Evolutionary conservation across 2,797 vertebrate species (phyloP).

Genomic region (Geotrypetes seraphini): DNA sequence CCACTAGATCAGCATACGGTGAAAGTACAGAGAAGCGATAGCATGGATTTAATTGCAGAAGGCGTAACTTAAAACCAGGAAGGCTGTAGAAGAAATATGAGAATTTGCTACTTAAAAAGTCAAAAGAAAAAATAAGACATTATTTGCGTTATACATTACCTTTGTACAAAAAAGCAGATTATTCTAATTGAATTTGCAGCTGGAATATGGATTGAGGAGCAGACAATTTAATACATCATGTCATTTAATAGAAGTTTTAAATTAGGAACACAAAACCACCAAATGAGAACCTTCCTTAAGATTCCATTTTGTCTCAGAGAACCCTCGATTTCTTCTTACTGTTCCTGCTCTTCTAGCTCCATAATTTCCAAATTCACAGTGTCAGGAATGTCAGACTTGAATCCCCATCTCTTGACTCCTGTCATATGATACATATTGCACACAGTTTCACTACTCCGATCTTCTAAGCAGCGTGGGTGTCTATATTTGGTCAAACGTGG

Average conservation of each 20-base stretch:
- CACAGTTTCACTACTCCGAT: background rate
- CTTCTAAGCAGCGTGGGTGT: no score
- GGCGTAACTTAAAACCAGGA: no score
- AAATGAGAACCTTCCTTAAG: slow-evolving; percentile 12
- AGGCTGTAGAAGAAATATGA: no score
- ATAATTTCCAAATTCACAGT: no score
- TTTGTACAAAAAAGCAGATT: slow-evolving; percentile 1
- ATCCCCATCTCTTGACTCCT: slow-evolving; percentile 8
- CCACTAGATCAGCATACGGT: no score
- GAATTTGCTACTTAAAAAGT: no score
- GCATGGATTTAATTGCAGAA: no score
- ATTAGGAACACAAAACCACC: slow-evolving; percentile 9
- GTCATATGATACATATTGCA: background rate
- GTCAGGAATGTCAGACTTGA: slow-evolving; percentile 21
- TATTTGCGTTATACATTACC: no score
- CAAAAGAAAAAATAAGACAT: no score
- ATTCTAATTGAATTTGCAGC: slow-evolving; percentile 16
- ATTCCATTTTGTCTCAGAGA: slow-evolving; percentile 21
- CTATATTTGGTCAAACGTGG: no score
- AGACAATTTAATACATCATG: background rate
- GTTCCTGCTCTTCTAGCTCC: slow-evolving; percentile 26
- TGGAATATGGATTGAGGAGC: slow-evolving; percentile 1
- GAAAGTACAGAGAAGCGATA: no score
- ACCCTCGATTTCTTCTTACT: slow-evolving; percentile 23
- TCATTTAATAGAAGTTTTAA: slow-evolving; percentile 17